Conservation (phyloP, 2,113 vertebrate genomes). For the Calyptommatus sinebrachiatus region DNA sequence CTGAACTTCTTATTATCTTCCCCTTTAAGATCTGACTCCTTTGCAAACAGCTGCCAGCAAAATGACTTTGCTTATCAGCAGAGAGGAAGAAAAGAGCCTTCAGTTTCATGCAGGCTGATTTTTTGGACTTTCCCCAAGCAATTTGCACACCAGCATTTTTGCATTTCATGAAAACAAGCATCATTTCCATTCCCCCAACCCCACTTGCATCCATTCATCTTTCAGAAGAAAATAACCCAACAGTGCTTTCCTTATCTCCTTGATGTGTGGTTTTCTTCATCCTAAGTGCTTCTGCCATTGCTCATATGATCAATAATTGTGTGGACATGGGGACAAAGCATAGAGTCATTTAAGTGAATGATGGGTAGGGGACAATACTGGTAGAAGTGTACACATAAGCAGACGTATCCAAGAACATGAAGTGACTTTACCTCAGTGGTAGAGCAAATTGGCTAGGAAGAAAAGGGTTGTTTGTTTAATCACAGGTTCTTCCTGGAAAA, state of each 20-base stretch:
- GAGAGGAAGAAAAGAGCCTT: not conserved
- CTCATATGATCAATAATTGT: not conserved
- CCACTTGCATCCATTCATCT: not conserved
- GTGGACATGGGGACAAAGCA: too few species aligned
- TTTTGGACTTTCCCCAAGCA: conserved; percentile 4
- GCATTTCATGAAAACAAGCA: not conserved
- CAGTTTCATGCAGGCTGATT: conserved; percentile 20
- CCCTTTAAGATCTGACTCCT: not conserved
- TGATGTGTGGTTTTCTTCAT: not conserved
- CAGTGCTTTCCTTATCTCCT: not conserved
- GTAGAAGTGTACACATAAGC: too few species aligned
- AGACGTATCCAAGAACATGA: too few species aligned
- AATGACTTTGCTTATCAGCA: not conserved
- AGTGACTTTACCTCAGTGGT: too few species aligned
- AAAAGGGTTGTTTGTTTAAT: too few species aligned
- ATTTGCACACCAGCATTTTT: not conserved
- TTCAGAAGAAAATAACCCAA: not conserved
- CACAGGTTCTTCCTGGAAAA: too few species aligned
- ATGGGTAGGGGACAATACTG: too few species aligned
- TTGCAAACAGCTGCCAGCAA: not conserved
- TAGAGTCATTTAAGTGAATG: too few species aligned
- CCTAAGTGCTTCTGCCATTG: too few species aligned
- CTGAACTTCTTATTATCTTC: not conserved
- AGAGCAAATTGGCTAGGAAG: too few species aligned
- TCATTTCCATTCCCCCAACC: too few species aligned